A percentile compares a stretch with the other conserved stretches of the same genome.
Evolutionary conservation across 2,797 vertebrate species (phyloP).

Genomic region (Enteromius radiatus): DNA sequence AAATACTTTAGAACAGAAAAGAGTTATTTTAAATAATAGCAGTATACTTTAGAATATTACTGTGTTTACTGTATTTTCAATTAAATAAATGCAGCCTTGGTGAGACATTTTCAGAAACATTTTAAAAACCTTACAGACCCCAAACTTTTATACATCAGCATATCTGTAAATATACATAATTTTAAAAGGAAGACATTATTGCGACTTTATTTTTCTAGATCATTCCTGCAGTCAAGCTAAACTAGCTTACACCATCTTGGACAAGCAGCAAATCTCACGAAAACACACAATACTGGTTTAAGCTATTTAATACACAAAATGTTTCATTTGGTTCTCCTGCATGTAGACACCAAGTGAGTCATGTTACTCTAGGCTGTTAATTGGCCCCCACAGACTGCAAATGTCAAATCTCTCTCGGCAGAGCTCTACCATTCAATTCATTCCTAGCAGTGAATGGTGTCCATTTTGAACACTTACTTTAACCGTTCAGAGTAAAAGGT

Average conservation of each 20-base stretch:
- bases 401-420: constrained; percentile 3
- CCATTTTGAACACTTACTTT: constrained; percentile 33
- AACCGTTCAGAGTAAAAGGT: not conserved
- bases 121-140: too few species aligned
- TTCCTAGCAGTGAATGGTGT: constrained; percentile 1
- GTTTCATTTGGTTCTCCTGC: not conserved
- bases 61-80: too few species aligned
- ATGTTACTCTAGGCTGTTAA: not conserved
- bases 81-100: too few species aligned
- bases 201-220: not conserved
- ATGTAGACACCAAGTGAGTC: not conserved
- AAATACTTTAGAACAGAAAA: not conserved
- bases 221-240: too few species aligned
- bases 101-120: too few species aligned
- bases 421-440: not conserved
- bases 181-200: not conserved
- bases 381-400: not conserved
- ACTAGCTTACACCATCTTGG: too few species aligned
- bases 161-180: too few species aligned
- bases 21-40: too few species aligned
- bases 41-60: too few species aligned
- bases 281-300: not conserved
- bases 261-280: not conserved
- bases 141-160: too few species aligned
- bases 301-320: not conserved